These are phyloP conservation scores for Pemphigus obesinymphae DNA, from an alignment of 1,140 invertebrate genomes.

Conservation along the genomic window DNA sequence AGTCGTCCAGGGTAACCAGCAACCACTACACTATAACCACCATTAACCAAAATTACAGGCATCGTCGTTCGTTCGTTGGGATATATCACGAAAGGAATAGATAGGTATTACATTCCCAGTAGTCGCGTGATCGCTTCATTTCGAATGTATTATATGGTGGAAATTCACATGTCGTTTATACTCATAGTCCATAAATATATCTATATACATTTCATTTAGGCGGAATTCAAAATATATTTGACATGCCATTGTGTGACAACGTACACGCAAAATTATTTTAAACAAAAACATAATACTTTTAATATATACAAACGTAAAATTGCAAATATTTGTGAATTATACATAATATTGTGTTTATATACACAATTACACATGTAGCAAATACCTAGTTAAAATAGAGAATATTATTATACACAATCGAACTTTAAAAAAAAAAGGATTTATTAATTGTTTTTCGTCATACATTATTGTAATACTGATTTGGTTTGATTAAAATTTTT, in stretches of 20 bases:
- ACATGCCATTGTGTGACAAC: neutral
- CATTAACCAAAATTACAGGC: too few relatives aligned
- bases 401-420: neutral
- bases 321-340: neutral
- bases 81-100: neutral
- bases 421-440: too few relatives aligned
- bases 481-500: too few relatives aligned
- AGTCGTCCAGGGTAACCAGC: too few relatives aligned
- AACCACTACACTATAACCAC: too few relatives aligned
- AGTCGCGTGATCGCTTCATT: slow-evolving; percentile 3
- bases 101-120: too few relatives aligned
- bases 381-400: neutral
- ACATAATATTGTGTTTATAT: neutral
- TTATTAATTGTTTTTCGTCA: too few relatives aligned
- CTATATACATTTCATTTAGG: neutral
- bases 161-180: neutral
- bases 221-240: neutral
- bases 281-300: neutral
- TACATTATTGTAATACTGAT: too few relatives aligned
- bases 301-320: neutral
- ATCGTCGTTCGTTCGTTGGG: neutral
- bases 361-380: neutral
- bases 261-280: neutral
- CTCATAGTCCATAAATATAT: too few relatives aligned
- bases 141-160: neutral